A percentile compares a stretch with the other conserved stretches of the same genome.
Conservation (phyloP, 2,113 vertebrate genomes). For the Etheostoma spectabile region DNA sequence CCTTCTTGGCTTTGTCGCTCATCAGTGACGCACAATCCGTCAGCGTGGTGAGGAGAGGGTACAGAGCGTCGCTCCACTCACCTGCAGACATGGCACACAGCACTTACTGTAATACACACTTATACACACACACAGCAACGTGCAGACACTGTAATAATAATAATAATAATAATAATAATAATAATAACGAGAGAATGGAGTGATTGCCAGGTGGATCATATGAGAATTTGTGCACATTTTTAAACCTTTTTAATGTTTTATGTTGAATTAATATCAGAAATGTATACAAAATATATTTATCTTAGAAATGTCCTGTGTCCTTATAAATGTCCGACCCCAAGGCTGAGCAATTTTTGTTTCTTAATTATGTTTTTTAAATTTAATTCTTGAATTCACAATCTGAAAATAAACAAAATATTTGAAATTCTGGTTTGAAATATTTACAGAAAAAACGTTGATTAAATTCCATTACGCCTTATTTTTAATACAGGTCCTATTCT, state of each 20-base stretch:
- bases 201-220: too few relatives aligned
- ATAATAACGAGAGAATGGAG: too few relatives aligned
- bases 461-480: neutral
- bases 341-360: neutral
- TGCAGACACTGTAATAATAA: too few relatives aligned
- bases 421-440: neutral
- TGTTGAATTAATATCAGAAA: neutral
- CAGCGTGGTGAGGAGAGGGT: constrained; percentile 94
- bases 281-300: neutral
- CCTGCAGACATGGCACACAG: constrained; percentile 78
- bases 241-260: too few relatives aligned
- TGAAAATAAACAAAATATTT: neutral
- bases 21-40: constrained; percentile 96
- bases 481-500: neutral
- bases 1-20: constrained; percentile 98
- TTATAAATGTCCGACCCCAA: neutral
- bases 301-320: neutral
- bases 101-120: neutral
- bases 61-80: constrained; percentile 97
- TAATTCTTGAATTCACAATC: neutral
- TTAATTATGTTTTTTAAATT: neutral
- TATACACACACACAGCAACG: neutral
- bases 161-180: too few relatives aligned
- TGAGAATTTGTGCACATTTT: too few relatives aligned
- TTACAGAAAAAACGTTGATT: neutral